Evolutionary conservation across 2,797 vertebrate species (phyloP).

Genomic region (Rhinichthys osculus): DNA sequence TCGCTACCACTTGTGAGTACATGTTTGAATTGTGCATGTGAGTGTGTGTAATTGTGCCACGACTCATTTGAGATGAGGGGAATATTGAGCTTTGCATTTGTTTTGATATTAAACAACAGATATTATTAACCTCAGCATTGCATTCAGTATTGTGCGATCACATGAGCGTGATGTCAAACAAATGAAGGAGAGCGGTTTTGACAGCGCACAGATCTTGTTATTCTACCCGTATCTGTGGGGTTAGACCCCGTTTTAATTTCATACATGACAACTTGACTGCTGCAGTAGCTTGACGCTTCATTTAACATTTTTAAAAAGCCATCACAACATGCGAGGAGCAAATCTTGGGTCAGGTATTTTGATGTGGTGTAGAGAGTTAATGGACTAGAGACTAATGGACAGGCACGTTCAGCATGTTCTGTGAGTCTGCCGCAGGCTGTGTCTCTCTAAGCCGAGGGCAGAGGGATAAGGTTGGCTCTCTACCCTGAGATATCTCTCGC

Average conservation of each 20-base stretch:
- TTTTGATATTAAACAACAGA: constrained; percentile 10
- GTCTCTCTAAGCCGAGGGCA: constrained; percentile 38
- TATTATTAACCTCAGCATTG: constrained; percentile 25
- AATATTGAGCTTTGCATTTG: constrained; percentile 27
- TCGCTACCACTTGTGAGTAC: constrained; percentile 92
- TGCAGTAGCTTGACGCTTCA: constrained; percentile 2
- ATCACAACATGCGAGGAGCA: neutral
- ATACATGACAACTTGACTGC: constrained; percentile 29
- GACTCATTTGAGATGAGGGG: constrained; percentile 13
- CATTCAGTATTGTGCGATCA: neutral
- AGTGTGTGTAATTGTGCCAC: constrained; percentile 29
- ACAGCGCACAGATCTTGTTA: constrained; percentile 16
- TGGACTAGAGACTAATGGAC: constrained; percentile 5
- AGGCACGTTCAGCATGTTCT: constrained; percentile 32
- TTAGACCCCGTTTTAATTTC: neutral
- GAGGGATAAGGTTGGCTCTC: constrained; percentile 35
- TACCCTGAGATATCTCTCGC: constrained; percentile 33
- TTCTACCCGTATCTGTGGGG: neutral
- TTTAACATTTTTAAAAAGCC: constrained; percentile 1
- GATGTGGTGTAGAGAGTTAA: neutral
- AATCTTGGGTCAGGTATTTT: constrained; percentile 18
- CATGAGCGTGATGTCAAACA: constrained; percentile 3
- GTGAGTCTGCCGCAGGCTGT: constrained; percentile 49
- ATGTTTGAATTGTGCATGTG: constrained; percentile 53
- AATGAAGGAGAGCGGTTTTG: neutral